phyloP scores from a whole-genome alignment of 2,113 vertebrate species.

The Rhineura floridana region DNA sequence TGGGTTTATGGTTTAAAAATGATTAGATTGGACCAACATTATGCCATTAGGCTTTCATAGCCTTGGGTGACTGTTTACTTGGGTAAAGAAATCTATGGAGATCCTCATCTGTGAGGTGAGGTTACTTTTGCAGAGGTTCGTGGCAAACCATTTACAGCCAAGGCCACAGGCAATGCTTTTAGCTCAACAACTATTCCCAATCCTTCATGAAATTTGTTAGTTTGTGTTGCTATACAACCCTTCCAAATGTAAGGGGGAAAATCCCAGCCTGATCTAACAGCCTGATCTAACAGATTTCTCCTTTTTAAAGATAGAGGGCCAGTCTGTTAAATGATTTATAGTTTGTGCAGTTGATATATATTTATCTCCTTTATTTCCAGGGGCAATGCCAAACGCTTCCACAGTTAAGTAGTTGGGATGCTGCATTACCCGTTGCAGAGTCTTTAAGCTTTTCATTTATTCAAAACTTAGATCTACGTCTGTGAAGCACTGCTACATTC shows the following conservation, averaged over 20 bases:
- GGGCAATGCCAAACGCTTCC: too few species aligned
- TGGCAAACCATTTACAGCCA: slow-evolving; percentile 62
- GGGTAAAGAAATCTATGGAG: slow-evolving; percentile 5
- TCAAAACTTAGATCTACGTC: too few species aligned
- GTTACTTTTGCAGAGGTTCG: slow-evolving; percentile 19
- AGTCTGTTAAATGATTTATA: slow-evolving; percentile 70
- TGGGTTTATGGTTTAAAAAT: too few species aligned
- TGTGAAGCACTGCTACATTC: too few species aligned
- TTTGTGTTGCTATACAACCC: slow-evolving; percentile 46
- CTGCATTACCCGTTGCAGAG: too few species aligned
- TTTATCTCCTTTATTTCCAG: slow-evolving; percentile 59
- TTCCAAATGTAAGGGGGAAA: slow-evolving; percentile 62
- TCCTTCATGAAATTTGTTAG: not conserved
- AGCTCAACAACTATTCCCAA: slow-evolving; percentile 48
- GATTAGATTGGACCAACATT: not conserved
- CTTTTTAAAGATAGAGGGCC: slow-evolving; percentile 61
- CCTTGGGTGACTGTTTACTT: slow-evolving; percentile 14
- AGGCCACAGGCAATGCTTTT: slow-evolving; percentile 33
- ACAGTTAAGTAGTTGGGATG: too few species aligned
- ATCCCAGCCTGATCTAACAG: too few species aligned
- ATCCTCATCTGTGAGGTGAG: slow-evolving; percentile 42
- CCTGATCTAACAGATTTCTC: slow-evolving; percentile 69
- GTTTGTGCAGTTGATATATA: slow-evolving; percentile 64
- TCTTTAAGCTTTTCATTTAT: too few species aligned
- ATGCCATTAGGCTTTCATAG: not conserved